Evolutionary conservation across 2,113 vertebrate genomes (phyloP).

Genomic region (Lethenteron reissneri): DNA sequence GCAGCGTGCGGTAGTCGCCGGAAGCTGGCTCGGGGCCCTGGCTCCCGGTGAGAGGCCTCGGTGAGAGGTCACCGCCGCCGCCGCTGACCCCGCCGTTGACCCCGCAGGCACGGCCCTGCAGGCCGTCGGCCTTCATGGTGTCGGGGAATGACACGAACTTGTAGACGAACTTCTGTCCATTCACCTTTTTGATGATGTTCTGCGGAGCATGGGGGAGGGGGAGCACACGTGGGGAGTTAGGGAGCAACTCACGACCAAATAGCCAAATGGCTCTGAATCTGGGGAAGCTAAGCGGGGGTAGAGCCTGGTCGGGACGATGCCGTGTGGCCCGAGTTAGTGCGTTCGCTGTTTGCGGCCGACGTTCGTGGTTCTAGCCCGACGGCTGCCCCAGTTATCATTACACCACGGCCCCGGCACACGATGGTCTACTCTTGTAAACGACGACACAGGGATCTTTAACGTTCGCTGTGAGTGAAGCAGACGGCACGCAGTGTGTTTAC

Average conservation of each 20-base stretch:
- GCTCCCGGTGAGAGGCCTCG: background rate
- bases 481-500: too few species aligned
- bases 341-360: too few species aligned
- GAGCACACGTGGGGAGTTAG: background rate
- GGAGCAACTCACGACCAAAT: background rate
- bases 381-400: too few species aligned
- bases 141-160: slow-evolving; percentile 10
- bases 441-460: too few species aligned
- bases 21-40: background rate
- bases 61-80: background rate
- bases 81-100: background rate
- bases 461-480: too few species aligned
- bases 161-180: slow-evolving; percentile 11
- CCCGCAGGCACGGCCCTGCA: background rate
- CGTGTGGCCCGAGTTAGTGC: too few species aligned
- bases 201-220: background rate
- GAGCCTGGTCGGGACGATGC: too few species aligned
- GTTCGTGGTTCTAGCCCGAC: too few species aligned
- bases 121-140: background rate
- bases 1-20: slow-evolving; percentile 7
- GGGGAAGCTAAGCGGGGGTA: too few species aligned
- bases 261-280: too few species aligned
- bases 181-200: slow-evolving; percentile 11
- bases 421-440: too few species aligned
- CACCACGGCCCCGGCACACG: too few species aligned